Evolutionary conservation across 2,888 invertebrate species (phyloP).

Genomic region (Drosophila planitibia): DNA sequence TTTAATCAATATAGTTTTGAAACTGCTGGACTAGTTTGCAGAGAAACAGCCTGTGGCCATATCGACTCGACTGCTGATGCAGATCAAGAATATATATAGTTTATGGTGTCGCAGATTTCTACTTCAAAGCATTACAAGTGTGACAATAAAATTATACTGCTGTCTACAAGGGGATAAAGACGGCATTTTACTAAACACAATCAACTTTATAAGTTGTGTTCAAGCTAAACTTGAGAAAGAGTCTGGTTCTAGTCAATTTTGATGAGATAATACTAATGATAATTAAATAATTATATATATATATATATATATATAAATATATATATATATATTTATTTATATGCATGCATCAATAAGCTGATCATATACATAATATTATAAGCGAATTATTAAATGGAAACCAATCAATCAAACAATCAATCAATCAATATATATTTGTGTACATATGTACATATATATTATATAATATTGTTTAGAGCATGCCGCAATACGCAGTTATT

Average conservation of each 20-base stretch:
- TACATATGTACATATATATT: background rate
- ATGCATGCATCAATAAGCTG: background rate
- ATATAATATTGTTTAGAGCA: slow-evolving; percentile 9
- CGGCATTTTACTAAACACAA: too few relatives aligned
- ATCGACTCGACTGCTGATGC: background rate
- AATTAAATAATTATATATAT: background rate
- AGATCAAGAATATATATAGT: too few relatives aligned
- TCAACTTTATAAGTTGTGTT: too few relatives aligned
- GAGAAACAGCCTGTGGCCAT: background rate
- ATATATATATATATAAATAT: background rate
- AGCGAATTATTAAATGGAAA: background rate
- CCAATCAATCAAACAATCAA: background rate
- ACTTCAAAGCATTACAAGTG: too few relatives aligned
- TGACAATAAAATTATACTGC: too few relatives aligned
- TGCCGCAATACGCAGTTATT: background rate
- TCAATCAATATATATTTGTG: background rate
- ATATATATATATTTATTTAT: too few relatives aligned
- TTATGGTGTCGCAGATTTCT: too few relatives aligned
- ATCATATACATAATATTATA: background rate
- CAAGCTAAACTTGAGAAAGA: too few relatives aligned
- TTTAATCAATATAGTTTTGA: background rate
- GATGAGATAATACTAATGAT: too few relatives aligned
- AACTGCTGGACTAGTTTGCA: background rate
- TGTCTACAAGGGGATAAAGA: too few relatives aligned
- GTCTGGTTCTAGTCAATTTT: too few relatives aligned